phyloP scores from a whole-genome alignment of 2,113 vertebrate species.

The Pseudopodoces humilis region DNA sequence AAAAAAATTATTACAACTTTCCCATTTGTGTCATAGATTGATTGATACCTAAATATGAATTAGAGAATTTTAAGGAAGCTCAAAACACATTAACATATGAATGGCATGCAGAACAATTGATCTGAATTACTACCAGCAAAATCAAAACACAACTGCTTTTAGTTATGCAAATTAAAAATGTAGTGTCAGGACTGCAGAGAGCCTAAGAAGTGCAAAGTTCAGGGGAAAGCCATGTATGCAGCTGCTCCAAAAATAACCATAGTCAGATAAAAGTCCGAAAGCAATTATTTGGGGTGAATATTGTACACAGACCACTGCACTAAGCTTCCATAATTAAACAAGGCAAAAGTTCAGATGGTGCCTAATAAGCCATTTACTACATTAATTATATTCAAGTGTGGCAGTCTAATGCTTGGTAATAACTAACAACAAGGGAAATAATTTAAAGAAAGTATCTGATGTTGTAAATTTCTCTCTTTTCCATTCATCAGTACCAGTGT shows the following conservation, averaged over 20 bases:
- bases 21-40: not conserved
- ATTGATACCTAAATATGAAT: not conserved
- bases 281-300: conserved; percentile 53
- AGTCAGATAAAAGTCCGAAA: conserved; percentile 50
- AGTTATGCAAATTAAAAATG: not conserved
- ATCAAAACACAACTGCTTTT: not conserved
- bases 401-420: conserved; percentile 21
- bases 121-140: not conserved
- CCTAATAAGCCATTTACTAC: conserved; percentile 59
- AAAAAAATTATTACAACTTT: not conserved
- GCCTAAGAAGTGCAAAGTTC: conserved; percentile 40
- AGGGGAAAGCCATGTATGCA: not conserved
- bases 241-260: conserved; percentile 25
- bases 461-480: not conserved
- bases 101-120: not conserved
- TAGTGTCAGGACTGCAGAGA: not conserved
- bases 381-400: conserved; percentile 49
- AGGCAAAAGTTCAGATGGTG: conserved; percentile 50
- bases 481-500: not conserved
- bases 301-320: conserved; percentile 42
- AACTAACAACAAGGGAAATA: conserved; percentile 33
- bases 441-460: not conserved
- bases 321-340: conserved; percentile 57
- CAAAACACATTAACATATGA: not conserved
- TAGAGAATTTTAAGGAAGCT: not conserved